Percentiles rank a stretch among this genome's conserved stretches.
Conservation (phyloP, 2,888 invertebrate species). For the Macrophya annulata region DNA sequence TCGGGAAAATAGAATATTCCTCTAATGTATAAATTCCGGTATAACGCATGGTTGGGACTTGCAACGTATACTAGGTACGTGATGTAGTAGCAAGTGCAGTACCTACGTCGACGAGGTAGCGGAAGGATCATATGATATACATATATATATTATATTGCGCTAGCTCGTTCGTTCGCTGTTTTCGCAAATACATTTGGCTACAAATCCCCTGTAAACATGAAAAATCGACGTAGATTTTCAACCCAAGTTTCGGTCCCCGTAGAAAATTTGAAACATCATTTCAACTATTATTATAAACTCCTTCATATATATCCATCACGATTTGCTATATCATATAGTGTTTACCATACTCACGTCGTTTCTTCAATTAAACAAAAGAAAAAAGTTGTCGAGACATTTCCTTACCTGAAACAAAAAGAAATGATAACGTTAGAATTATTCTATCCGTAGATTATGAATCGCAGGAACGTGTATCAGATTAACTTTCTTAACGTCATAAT, state of each 20-base stretch:
- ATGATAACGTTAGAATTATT: background rate
- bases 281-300: background rate
- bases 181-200: constrained; percentile 14
- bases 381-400: background rate
- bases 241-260: background rate
- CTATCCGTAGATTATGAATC: background rate
- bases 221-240: background rate
- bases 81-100: background rate
- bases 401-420: constrained; percentile 44
- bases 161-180: background rate
- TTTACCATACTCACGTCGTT: background rate
- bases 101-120: background rate
- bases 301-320: background rate
- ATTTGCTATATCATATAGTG: background rate
- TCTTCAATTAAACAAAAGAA: background rate
- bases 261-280: background rate
- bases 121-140: background rate
- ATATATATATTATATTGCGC: background rate
- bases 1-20: constrained; percentile 36
- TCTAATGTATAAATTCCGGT: constrained; percentile 21
- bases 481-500: background rate
- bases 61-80: background rate
- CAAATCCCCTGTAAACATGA: background rate
- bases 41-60: background rate
- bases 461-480: background rate